Percentiles rank a stretch among this genome's conserved stretches.
phyloP scores from a whole-genome alignment of 2,888 invertebrate genomes.

The Tetranychus truncatus region DNA sequence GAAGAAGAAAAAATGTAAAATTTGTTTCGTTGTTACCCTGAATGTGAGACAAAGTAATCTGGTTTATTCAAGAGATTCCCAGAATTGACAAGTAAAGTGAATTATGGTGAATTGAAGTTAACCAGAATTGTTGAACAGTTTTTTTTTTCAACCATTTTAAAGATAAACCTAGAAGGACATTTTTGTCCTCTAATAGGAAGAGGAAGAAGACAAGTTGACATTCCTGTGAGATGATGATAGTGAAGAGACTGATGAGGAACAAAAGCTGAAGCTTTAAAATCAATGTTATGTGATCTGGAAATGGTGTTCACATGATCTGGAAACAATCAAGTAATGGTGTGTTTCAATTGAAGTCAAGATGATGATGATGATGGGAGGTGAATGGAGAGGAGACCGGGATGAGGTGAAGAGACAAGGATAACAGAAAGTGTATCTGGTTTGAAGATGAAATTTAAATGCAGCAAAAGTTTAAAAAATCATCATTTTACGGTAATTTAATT shows the following conservation, averaged over 20 bases:
- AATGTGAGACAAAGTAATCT: not conserved
- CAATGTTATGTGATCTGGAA: not conserved
- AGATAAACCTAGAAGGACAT: not conserved
- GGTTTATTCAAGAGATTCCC: not conserved
- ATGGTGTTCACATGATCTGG: not conserved
- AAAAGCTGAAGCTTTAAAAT: not conserved
- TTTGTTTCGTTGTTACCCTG: not conserved
- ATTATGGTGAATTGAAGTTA: not conserved
- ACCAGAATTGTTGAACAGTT: not conserved
- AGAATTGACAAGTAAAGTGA: slow-evolving; percentile 2
- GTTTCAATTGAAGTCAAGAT: not conserved
- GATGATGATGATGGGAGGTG: not conserved
- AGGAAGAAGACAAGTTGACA: too few relatives aligned
- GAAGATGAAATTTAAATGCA: not conserved
- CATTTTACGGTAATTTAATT: not conserved
- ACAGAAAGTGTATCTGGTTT: not conserved
- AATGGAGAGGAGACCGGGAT: not conserved
- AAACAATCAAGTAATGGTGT: slow-evolving; percentile 1
- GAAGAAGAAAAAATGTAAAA: not conserved
- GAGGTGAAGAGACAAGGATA: not conserved
- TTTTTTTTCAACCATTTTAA: not conserved
- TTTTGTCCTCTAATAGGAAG: too few relatives aligned
- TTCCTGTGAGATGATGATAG: too few relatives aligned
- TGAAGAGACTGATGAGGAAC: not conserved
- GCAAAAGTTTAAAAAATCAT: not conserved